Percentiles rank a stretch among this genome's conserved stretches.
Evolutionary conservation across 2,113 vertebrate genomes (phyloP).

Genomic region (Chlorocebus sabaeus): DNA sequence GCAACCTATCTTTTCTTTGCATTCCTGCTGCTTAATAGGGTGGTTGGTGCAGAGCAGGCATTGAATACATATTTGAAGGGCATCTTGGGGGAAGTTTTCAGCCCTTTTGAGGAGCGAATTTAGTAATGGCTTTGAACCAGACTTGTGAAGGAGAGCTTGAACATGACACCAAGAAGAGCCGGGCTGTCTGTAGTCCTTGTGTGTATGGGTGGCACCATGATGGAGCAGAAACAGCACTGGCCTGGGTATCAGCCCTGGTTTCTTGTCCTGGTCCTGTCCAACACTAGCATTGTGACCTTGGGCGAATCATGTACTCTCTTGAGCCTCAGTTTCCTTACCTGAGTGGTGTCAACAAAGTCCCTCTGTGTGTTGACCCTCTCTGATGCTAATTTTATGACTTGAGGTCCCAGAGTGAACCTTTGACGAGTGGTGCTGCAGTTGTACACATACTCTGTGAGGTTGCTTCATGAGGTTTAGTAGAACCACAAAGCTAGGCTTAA

Average conservation of each 20-base stretch:
- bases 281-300: neutral
- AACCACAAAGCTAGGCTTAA: conserved; percentile 51
- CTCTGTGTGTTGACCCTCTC: neutral
- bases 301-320: neutral
- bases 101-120: neutral
- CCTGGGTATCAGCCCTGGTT: neutral
- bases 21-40: neutral
- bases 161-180: neutral
- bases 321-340: neutral
- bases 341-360: neutral
- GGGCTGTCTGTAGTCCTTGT: neutral
- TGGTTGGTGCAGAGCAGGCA: neutral
- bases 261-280: neutral
- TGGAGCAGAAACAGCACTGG: neutral
- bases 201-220: neutral
- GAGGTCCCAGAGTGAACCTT: neutral
- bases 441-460: neutral
- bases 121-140: neutral
- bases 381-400: conserved; percentile 4
- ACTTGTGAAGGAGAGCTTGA: neutral
- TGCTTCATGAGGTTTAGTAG: neutral
- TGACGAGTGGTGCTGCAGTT: neutral
- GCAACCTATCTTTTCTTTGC: neutral
- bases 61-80: neutral
- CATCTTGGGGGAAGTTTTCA: neutral